Conservation (phyloP, 2,888 invertebrate species). For the Cenopis cana region DNA sequence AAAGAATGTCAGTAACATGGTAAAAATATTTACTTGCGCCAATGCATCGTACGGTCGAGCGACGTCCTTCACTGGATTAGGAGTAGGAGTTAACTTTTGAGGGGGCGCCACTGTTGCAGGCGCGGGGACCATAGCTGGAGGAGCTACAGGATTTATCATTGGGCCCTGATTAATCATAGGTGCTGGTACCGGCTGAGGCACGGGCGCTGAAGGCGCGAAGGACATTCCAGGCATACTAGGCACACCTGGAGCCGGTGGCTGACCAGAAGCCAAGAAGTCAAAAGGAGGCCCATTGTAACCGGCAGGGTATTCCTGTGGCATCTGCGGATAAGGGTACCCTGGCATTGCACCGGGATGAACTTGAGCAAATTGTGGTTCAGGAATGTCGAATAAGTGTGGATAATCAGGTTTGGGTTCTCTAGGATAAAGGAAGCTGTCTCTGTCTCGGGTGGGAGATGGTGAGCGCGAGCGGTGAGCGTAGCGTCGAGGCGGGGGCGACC, state of each 20-base stretch:
- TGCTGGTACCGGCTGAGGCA: conserved; percentile 54
- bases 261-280: conserved; percentile 22
- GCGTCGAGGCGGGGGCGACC: conserved; percentile 39
- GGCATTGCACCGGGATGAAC: conserved; percentile 20
- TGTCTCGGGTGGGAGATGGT: conserved; percentile 49
- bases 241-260: conserved; percentile 44
- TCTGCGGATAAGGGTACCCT: conserved; percentile 33
- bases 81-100: conserved; percentile 15
- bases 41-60: conserved; percentile 71
- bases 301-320: conserved; percentile 8
- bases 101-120: conserved; percentile 49
- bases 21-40: conserved; percentile 70
- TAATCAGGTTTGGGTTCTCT: conserved; percentile 48
- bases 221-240: conserved; percentile 24
- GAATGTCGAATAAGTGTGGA: conserved; percentile 36
- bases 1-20: background rate
- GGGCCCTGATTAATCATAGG: conserved; percentile 47
- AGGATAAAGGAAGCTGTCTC: conserved; percentile 64
- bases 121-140: conserved; percentile 56
- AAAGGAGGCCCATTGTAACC: conserved; percentile 22
- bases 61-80: conserved; percentile 47
- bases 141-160: conserved; percentile 11
- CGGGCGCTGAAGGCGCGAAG: conserved; percentile 47
- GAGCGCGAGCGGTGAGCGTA: conserved; percentile 27
- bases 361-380: conserved; percentile 13